Percentiles rank a stretch among this genome's conserved stretches.
Evolutionary conservation across 2,797 vertebrate species (phyloP).

Genomic region (Pseudochromis fuscus): DNA sequence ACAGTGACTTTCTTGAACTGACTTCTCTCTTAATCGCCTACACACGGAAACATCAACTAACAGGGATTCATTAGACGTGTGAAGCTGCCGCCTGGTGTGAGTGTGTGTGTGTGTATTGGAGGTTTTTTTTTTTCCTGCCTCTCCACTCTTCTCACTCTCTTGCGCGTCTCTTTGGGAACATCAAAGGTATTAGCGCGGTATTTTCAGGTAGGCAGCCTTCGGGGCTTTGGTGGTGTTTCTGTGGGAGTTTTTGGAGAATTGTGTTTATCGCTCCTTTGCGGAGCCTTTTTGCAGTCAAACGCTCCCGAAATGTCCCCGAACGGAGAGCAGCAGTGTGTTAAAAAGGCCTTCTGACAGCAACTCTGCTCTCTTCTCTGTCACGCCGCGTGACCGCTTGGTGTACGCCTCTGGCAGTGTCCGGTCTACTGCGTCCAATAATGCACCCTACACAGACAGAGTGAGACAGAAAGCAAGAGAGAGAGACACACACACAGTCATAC

Average conservation of each 20-base stretch:
- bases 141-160: conserved; percentile 42
- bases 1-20: conserved; percentile 27
- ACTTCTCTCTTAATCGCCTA: conserved; percentile 23
- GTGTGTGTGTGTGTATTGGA: conserved; percentile 1
- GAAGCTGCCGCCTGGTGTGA: conserved; percentile 39
- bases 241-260: conserved; percentile 65
- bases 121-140: background rate
- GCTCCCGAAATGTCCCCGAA: conserved; percentile 70
- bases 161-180: conserved; percentile 70
- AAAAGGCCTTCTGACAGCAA: conserved; percentile 80
- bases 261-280: conserved; percentile 69
- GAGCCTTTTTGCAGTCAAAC: conserved; percentile 66
- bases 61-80: conserved; percentile 57
- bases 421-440: conserved; percentile 79
- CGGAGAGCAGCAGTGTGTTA: conserved; percentile 78
- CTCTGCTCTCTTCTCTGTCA: conserved; percentile 77
- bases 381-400: conserved; percentile 75
- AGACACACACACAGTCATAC: conserved; percentile 8
- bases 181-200: conserved; percentile 71
- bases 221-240: conserved; percentile 65
- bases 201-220: conserved; percentile 74
- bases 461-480: conserved; percentile 22
- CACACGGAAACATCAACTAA: conserved; percentile 44
- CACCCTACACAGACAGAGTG: conserved; percentile 65
- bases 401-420: conserved; percentile 77